phyloP scores from a whole-genome alignment of 2,888 invertebrate species.

The Trissolcus brochymenae region DNA sequence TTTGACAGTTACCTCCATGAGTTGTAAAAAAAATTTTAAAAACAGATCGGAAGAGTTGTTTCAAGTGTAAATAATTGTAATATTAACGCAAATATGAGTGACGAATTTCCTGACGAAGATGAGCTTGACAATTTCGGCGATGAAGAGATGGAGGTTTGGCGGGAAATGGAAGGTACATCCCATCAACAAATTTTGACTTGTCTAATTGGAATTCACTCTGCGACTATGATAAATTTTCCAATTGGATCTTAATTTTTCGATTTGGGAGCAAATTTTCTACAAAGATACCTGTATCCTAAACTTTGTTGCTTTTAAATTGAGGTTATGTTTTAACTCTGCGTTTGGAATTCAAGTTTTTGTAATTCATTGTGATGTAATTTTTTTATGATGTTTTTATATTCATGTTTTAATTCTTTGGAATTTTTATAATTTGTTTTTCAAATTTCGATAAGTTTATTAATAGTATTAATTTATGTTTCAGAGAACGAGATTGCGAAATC shows the following conservation, averaged over 20 bases:
- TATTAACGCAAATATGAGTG: slow-evolving; percentile 62
- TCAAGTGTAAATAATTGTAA: no score
- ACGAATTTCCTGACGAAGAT: slow-evolving; percentile 75
- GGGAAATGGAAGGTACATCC: slow-evolving; percentile 69
- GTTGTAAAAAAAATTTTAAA: no score
- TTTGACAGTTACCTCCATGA: no score
- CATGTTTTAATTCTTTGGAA: background rate
- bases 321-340: background rate
- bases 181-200: background rate
- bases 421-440: background rate
- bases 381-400: background rate
- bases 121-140: slow-evolving; percentile 74
- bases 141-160: slow-evolving; percentile 72
- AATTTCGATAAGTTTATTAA: background rate
- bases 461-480: background rate
- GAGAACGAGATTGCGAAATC: background rate
- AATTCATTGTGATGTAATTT: no score
- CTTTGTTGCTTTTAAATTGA: background rate
- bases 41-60: no score
- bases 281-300: background rate
- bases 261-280: background rate
- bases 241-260: background rate
- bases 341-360: background rate
- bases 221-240: background rate
- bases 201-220: background rate